These are phyloP conservation scores for Epinephelus coioides DNA, from an alignment of 2,797 vertebrate genomes.

Conservation along the genomic window DNA sequence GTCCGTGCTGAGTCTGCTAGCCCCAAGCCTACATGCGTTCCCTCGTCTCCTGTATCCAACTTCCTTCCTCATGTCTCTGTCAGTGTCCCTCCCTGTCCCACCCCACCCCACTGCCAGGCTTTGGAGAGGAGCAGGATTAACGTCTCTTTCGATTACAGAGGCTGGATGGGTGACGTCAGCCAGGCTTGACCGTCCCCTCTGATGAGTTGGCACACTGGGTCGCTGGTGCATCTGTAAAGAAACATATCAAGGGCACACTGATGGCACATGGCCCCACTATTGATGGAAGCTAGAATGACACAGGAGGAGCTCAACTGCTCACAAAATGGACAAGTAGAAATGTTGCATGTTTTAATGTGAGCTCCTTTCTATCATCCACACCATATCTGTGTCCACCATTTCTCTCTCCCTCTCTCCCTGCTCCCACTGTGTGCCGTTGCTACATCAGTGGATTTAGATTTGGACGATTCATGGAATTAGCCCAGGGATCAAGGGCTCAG, in stretches of 20 bases:
- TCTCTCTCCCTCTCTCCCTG: constrained; percentile 13
- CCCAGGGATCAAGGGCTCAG: constrained; percentile 83
- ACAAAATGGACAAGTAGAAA: constrained; percentile 3
- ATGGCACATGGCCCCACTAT: background rate
- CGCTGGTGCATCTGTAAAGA: constrained; percentile 56
- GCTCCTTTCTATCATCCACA: background rate
- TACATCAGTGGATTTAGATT: constrained; percentile 85
- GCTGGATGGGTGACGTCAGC: constrained; percentile 82
- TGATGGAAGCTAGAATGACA: constrained; percentile 3
- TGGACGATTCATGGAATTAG: constrained; percentile 85
- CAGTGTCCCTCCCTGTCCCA: constrained; percentile 76
- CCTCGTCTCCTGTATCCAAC: constrained; percentile 53
- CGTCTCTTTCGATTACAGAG: constrained; percentile 86
- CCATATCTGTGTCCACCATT: constrained; percentile 10
- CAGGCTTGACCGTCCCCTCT: constrained; percentile 68
- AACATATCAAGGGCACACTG: constrained; percentile 43
- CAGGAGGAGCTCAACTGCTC: background rate
- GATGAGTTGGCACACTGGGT: constrained; percentile 69
- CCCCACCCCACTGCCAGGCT: constrained; percentile 91
- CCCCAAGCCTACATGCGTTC: constrained; percentile 31
- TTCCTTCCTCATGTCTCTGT: constrained; percentile 72
- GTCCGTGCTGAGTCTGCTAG: constrained; percentile 22
- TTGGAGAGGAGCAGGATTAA: constrained; percentile 90
- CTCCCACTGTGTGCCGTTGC: constrained; percentile 48
- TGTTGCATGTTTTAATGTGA: constrained; percentile 23